These are phyloP conservation scores for Lichenostomus cassidix DNA, from an alignment of 2,113 vertebrate species.

Conservation along the genomic window DNA sequence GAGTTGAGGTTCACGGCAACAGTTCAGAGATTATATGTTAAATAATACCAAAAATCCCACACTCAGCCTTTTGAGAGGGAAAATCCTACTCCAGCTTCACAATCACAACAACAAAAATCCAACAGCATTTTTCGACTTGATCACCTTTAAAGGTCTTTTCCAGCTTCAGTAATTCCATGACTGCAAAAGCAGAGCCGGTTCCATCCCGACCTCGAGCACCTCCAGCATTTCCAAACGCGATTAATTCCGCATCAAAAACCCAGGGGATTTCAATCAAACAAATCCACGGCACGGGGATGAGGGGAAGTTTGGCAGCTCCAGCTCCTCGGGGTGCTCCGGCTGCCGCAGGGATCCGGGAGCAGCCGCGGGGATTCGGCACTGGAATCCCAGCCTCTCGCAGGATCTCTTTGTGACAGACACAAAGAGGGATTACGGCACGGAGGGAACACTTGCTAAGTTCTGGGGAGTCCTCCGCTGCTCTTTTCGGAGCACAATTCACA, in stretches of 20 bases:
- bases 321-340: not conserved
- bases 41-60: not conserved
- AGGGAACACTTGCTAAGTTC: slow-evolving; percentile 20
- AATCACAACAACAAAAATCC: not conserved
- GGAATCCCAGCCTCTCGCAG: not conserved
- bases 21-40: not conserved
- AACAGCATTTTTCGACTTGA: not conserved
- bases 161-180: not conserved
- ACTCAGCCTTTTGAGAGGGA: not conserved
- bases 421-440: slow-evolving; percentile 10
- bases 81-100: not conserved
- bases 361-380: not conserved
- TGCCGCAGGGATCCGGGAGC: not conserved
- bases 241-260: not conserved
- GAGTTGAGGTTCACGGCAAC: not conserved
- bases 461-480: not conserved
- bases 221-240: not conserved
- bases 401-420: slow-evolving; percentile 44
- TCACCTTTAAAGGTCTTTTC: not conserved
- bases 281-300: fast-evolving
- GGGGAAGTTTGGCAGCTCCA: not conserved
- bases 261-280: fast-evolving
- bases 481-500: slow-evolving; percentile 1
- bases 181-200: not conserved
- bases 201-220: fast-evolving